These are phyloP conservation scores for Epinephelus lanceolatus DNA, from an alignment of 2,113 vertebrate species.

Conservation along the genomic window DNA sequence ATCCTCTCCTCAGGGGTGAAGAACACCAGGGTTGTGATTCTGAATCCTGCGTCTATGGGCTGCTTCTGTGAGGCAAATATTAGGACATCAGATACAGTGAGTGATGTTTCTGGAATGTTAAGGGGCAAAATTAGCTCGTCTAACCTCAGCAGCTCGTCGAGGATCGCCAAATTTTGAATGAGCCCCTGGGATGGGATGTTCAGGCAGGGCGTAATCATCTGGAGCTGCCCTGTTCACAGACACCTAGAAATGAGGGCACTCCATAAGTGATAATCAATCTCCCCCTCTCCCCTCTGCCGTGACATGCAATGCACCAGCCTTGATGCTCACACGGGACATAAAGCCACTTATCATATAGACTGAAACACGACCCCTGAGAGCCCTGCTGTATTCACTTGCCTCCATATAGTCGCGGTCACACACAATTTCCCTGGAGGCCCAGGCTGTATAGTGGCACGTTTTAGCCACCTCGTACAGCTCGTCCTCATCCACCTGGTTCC, in stretches of 20 bases:
- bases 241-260: constrained; percentile 76
- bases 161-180: neutral
- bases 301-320: constrained; percentile 26
- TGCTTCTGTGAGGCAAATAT: constrained; percentile 20
- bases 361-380: neutral
- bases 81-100: neutral
- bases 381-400: constrained; percentile 58
- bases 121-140: neutral
- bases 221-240: constrained; percentile 82
- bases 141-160: constrained; percentile 50
- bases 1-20: constrained; percentile 69
- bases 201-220: constrained; percentile 60
- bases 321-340: neutral
- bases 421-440: constrained; percentile 81
- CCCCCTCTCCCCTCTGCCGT: neutral
- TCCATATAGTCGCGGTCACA: constrained; percentile 81
- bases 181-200: neutral
- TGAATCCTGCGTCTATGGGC: constrained; percentile 40
- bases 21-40: constrained; percentile 73
- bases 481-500: constrained; percentile 35
- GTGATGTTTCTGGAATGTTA: neutral
- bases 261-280: constrained; percentile 35
- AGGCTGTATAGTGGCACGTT: constrained; percentile 70
- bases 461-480: constrained; percentile 67
- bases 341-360: constrained; percentile 25